These are phyloP conservation scores for Agrochola lychnidis DNA, from an alignment of 2,888 invertebrate genomes.

Conservation along the genomic window DNA sequence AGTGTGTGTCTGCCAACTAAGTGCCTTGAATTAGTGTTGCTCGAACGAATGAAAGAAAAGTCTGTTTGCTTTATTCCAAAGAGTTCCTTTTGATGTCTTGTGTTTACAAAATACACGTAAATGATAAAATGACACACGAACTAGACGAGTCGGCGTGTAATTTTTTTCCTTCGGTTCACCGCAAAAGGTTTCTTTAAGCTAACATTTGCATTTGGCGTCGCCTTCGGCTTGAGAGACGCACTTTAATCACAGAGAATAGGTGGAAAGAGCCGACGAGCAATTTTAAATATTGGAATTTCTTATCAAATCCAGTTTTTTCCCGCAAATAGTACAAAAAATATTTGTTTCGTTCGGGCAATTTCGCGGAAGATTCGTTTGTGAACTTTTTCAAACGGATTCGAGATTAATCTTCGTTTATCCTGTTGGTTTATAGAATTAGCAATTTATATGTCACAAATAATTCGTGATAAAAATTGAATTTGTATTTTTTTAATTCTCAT, in stretches of 20 bases:
- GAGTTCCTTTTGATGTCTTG: slow-evolving; percentile 71
- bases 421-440: slow-evolving; percentile 50
- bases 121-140: slow-evolving; percentile 77
- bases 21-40: slow-evolving; percentile 60
- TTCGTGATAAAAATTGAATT: slow-evolving; percentile 23
- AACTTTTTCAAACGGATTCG: slow-evolving; percentile 59
- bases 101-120: slow-evolving; percentile 70
- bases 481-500: slow-evolving; percentile 2
- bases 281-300: slow-evolving; percentile 87
- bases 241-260: slow-evolving; percentile 89
- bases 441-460: slow-evolving; percentile 50
- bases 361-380: slow-evolving; percentile 61
- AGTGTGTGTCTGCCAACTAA: slow-evolving; percentile 52
- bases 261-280: slow-evolving; percentile 80
- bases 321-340: slow-evolving; percentile 71
- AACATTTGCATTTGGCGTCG: slow-evolving; percentile 87
- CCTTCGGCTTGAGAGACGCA: slow-evolving; percentile 79
- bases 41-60: slow-evolving; percentile 56
- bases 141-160: slow-evolving; percentile 76
- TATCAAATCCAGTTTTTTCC: slow-evolving; percentile 80
- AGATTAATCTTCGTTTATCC: slow-evolving; percentile 61
- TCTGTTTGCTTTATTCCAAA: slow-evolving; percentile 57
- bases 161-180: slow-evolving; percentile 80
- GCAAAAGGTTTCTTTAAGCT: slow-evolving; percentile 82
- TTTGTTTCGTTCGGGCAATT: slow-evolving; percentile 68